Base-by-base conservation (phyloP, 2,888 invertebrate genomes). In the Carabus problematicus region DNA sequence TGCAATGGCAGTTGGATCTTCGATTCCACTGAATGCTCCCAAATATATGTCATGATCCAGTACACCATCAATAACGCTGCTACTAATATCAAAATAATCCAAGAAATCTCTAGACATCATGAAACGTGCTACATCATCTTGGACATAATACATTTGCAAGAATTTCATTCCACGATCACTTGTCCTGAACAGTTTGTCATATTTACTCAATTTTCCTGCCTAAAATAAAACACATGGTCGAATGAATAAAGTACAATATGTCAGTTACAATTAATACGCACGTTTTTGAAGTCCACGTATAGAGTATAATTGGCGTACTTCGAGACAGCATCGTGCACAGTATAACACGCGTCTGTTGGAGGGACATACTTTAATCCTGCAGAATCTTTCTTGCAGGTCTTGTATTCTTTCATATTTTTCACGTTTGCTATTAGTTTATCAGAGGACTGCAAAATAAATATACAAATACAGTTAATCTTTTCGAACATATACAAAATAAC, bases 361-460 rank as follows among this genome's bases (percentile, higher is more conserved):
- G 66, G 66, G 16, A 40, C 47, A 40, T 58, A 66, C 40, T 66
- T 66, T 8, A 58, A 58, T 8, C 47, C 47, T 45, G 19, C 39
- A 9, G 66, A 66, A 12, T 66, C 58, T 58, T 66, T 14, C 14
- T 43, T 18, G 16, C 66, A 66, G 40, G 56, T 19, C 16, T 58
- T 58, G 16, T 66, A 66, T 2, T 47, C 45, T 8, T 11, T 6
- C 9, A 58, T 56, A 14, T 59, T 40, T 45, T 58, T 55, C 11
- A 56, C 43, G 8, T 16, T 11, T 11, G 43, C 29, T 4, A 6
- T 64, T 56, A 8, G 29, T 16, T 62, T 40, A 14, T 52, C 62
- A 16, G 49, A 8, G 1, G n/a, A 8, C 49, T 49, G 7, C 14
- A 49, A 49, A 16, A 9, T 8, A 9, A 49, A 49, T 12, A 49